Evolutionary conservation across 2,888 invertebrate genomes (phyloP), one percentile per base, ranked within the genome.

Genomic region (Cenopis cana): DNA sequence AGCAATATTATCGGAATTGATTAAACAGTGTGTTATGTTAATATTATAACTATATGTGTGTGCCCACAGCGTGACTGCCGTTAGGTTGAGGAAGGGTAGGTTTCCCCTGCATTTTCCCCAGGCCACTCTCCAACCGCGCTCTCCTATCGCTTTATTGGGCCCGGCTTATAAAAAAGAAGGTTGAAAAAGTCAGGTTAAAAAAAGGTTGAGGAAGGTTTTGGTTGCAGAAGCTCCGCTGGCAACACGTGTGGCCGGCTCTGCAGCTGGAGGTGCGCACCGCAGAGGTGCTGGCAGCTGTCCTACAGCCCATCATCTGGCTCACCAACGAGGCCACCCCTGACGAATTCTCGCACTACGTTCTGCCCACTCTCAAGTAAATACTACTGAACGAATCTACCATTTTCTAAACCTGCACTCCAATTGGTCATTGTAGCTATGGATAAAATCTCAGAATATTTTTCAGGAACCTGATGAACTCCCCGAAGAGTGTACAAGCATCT

Each of bases 201-300:
- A 24, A 1, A 12, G 8, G n/a, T 46, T 33, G 33, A 33, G 33
- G 8, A 33, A 33, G 33, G 33, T 33, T 33, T 73, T 69, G 20
- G 54, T 90, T 94, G 65, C 94, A 99, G 99, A 99, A 98, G 97
- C 94, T 99, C 65, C 97, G 98, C 95, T 98, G 98, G 94, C 97
- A 97, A 87, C 98, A 98, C 87, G 96, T 99, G 61, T 98, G 98
- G 97, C 98, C 98, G 46, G 96, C 96, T 78, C 93, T 99, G 74
- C 96, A 97, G 83, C 95, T 96, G 77, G 98, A 99, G 88, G 95
- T 98, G 90, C 95, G 95, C 81, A 95, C 96, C 29, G 96, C 97
- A 74, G 98, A 98, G 83, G 97, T 98, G 20, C 93, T 98, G 75
- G 97, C 98, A 0, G 96, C 98, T 0, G 98, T 97, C 10, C 91